Evolutionary conservation across 2,797 vertebrate species (phyloP).

Genomic region (Sebastes hubbsi): DNA sequence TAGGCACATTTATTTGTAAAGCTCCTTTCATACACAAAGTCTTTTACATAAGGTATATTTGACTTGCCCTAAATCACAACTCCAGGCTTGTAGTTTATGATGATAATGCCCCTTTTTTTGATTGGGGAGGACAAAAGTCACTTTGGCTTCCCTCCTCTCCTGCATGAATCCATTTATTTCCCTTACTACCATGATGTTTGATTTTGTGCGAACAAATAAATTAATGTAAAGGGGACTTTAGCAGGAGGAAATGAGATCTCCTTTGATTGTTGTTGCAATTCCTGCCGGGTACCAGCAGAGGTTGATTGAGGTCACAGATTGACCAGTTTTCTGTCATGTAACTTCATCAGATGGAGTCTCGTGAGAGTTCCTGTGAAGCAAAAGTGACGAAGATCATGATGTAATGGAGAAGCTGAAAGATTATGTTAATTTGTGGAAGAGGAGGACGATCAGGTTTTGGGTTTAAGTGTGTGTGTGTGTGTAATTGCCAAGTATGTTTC

Average conservation of each 20-base stretch:
- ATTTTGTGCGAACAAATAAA: background rate
- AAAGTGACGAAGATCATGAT: background rate
- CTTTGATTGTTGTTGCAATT: background rate
- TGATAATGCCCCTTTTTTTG: background rate
- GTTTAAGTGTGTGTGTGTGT: background rate
- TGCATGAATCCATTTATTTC: background rate
- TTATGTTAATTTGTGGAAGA: background rate
- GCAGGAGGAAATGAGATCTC: background rate
- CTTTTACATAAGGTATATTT: background rate
- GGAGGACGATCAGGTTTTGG: background rate
- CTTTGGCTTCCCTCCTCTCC: background rate
- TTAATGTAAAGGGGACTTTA: background rate
- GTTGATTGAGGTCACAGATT: constrained; percentile 24
- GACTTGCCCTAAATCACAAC: background rate
- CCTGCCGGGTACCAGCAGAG: constrained; percentile 4
- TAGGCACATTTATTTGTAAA: background rate
- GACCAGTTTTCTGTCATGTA: background rate
- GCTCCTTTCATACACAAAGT: background rate
- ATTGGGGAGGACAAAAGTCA: background rate
- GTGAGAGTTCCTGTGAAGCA: background rate
- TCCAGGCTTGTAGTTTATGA: background rate
- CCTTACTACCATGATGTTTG: background rate
- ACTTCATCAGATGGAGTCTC: background rate
- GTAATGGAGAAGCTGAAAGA: background rate
- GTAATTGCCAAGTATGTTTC: background rate